Evolutionary conservation across 2,888 invertebrate genomes (phyloP).

Genomic region (Ornithoptera priamus): DNA sequence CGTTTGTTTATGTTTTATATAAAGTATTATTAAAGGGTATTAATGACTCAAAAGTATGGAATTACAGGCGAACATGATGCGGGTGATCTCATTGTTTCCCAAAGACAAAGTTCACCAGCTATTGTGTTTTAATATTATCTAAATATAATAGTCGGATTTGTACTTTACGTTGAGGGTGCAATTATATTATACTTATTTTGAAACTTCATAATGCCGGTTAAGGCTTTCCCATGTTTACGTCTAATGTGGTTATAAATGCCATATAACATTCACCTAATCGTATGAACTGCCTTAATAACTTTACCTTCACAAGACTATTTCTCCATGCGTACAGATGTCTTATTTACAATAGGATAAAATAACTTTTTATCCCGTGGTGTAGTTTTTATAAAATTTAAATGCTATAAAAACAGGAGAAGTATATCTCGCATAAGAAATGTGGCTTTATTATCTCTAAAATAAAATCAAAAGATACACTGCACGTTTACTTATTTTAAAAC

Average conservation of each 20-base stretch:
- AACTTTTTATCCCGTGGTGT: neutral
- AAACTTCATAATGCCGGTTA: conserved; percentile 1
- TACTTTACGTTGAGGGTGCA: neutral
- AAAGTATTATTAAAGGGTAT: conserved; percentile 23
- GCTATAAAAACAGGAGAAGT: neutral
- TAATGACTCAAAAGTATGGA: conserved; percentile 41
- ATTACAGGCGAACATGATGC: conserved; percentile 58
- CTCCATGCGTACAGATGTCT: neutral
- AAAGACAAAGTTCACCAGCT: conserved; percentile 33
- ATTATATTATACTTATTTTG: conserved; percentile 17
- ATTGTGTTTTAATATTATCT: conserved; percentile 31
- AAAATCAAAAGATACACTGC: conserved; percentile 30
- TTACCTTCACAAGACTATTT: neutral
- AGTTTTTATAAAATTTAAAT: neutral
- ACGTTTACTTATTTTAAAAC: conserved; percentile 42
- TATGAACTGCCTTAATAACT: neutral
- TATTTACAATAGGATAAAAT: neutral
- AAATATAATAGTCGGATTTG: conserved; percentile 8
- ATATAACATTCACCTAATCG: neutral
- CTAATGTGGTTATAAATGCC: conserved; percentile 13
- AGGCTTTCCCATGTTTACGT: neutral
- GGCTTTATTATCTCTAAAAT: conserved; percentile 13
- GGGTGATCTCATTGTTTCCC: conserved; percentile 14
- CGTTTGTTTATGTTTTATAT: neutral
- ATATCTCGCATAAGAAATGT: neutral